A percentile compares a stretch with the other conserved stretches of the same genome.
phyloP scores from a whole-genome alignment of 2,888 invertebrate species.

The Scaptodrosophila latifasciaeformis region DNA sequence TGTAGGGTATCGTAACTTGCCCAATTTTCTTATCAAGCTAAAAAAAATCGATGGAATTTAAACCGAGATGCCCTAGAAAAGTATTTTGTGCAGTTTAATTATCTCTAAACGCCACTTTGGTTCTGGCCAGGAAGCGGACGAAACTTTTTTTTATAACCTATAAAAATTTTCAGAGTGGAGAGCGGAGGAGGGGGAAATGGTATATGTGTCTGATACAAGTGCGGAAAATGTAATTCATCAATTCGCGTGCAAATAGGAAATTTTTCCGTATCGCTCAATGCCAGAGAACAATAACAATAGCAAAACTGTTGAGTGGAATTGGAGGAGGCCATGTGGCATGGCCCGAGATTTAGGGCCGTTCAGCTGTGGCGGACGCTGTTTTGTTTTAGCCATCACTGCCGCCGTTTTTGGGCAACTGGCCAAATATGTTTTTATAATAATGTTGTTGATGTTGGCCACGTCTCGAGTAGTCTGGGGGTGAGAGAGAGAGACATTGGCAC shows the following conservation, averaged over 20 bases:
- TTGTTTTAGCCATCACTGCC: not conserved
- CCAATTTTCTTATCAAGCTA: too few species aligned
- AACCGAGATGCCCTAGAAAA: not conserved
- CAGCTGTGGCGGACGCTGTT: not conserved
- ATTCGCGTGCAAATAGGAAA: constrained; percentile 6
- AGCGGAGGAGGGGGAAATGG: not conserved
- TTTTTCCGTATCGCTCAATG: not conserved
- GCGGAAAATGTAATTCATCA: constrained; percentile 7
- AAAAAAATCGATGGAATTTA: too few species aligned
- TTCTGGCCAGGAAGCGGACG: too few species aligned
- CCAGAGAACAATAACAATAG: not conserved
- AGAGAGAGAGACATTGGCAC: not conserved
- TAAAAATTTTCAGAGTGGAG: not conserved
- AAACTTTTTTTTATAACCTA: too few species aligned
- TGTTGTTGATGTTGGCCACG: constrained; percentile 4
- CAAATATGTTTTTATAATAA: constrained; percentile 6
- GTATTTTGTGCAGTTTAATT: too few species aligned
- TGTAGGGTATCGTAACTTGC: too few species aligned
- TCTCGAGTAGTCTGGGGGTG: not conserved
- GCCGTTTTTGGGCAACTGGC: not conserved
- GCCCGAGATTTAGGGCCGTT: not conserved
- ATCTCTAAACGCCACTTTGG: too few species aligned
- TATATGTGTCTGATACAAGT: not conserved
- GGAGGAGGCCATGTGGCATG: not conserved
- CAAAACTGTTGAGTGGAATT: not conserved